Base-by-base conservation (phyloP, 2,888 invertebrate genomes). In the Prostheceraeus crozeri region DNA sequence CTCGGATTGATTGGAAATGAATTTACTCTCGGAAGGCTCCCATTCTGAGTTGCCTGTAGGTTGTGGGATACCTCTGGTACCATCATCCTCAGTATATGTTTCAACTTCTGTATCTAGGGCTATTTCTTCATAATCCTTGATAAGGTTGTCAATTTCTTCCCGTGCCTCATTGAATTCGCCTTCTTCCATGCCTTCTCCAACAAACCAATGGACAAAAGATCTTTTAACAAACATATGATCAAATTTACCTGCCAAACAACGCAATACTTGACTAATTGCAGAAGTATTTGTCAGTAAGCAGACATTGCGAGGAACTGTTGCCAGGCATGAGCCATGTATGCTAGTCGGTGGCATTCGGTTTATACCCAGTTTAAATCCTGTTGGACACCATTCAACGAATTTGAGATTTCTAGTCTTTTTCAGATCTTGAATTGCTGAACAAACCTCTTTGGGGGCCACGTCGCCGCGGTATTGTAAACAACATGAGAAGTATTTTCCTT, bases 101-200 rank as follows among this genome's bases (percentile, higher is more conserved):
- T n/a, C n/a, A n/a, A n/a, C n/a, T n/a, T n/a, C n/a, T n/a, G n/a
- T n/a, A n/a, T n/a, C n/a, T n/a, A 21, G 8, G 19, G 14, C 4
- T n/a, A 46, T 23, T 46, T 77, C 77, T 64, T 77, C 77, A 65
- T 77, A 77, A 65, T 77, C 74, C 60, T 73, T 72, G 62, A 75
- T 73, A 21, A 74, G 66, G 14, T 77, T 77, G 2, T 75, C 77
- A 63, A 89, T 79, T 78, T 89, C 87, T 73, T 89, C 88, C 3
- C 89, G 82, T 0, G 88, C 88, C 70, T 89, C 89, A 0, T 84
- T 83, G 77, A 88, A 89, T 84, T 89, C 88, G 64, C 88, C 87
- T 74, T 74, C 74, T 62, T 74, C 74, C 72, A 71, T 71, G 84
- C 76, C 72, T 65, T 72, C 77, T 27, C 77, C 77, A 63, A 77